Evolutionary conservation across 2,113 vertebrate genomes (phyloP), one percentile per base, ranked within the genome.

Genomic region (Xiphophorus couchianus): DNA sequence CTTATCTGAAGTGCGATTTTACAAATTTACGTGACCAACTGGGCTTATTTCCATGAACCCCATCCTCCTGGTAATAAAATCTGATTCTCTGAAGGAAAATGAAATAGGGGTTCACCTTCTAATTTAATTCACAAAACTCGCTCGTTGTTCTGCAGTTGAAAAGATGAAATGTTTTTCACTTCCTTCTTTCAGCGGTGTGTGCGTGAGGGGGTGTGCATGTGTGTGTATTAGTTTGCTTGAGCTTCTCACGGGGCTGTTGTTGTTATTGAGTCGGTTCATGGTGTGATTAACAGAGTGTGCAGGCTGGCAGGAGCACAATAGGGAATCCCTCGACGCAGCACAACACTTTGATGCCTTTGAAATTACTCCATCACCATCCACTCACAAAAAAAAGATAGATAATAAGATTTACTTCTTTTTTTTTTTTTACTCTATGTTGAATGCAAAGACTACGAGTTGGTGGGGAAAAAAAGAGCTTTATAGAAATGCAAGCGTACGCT

Each of bases 231-330:
- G 77, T 82, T 78, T 62, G 70, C 72, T 37, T 1, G 77, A 80
- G 77, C 76, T 76, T 93, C 85, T 91, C 86, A 71, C 29, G 39
- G 80, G 77, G 77, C 77, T 74, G 78, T 83, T 87, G 90, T 86
- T 92, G 81, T 91, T 89, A 90, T 86, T 90, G 90, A 89, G 81
- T 87, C 67, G 86, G 89, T 88, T 93, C 88, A 89, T 82, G 84
- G 86, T 88, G 78, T 92, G 91, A 92, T 92, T 93, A 90, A 90
- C 90, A 80, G 88, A 86, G 89, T 85, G 82, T 80, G 69, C 80
- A 81, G 84, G 87, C 87, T 87, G 89, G 86, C 86, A 90, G 85
- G 64, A 82, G 76, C 91, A 92, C 89, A 90, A 92, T 86, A 85
- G 88, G 77, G 85, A 90, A 87, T 86, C 89, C 88, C 87, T 90